Evolutionary conservation across 2,113 vertebrate genomes (phyloP), one percentile per base, ranked within the genome.

Genomic region (Anarrhichthys ocellatus): DNA sequence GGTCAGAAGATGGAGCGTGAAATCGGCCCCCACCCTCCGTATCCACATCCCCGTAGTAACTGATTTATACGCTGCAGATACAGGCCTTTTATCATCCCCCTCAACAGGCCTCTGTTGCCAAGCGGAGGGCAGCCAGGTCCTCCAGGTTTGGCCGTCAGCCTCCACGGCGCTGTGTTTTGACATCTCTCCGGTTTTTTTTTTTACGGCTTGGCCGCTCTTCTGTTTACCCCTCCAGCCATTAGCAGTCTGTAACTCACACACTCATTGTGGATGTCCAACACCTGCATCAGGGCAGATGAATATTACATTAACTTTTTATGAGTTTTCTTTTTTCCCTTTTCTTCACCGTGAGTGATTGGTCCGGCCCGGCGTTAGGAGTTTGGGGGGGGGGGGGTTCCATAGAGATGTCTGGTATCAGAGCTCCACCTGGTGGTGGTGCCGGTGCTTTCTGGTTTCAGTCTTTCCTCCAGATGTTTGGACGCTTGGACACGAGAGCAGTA

Each of bases 401-500:
- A 48, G 34, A 67, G 8, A 85, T 87, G 70, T 6, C n/a, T 70
- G 67, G 74, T 70, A 54, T 82, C 46, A 85, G 54, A 91, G 89
- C 81, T n/a, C 92, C 94, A 84, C 85, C 94, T 94, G 64, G 69
- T 92, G 93, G 82, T 42, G 2, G 9, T 68, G 44, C 65, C 40
- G 46, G 2, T 9, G 0, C 3, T 29, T 29, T 20, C 24, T 67
- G 24, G 38, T 66, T 66, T 44, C n/a, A 17, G n/a, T 27, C 13
- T 24, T 44, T 17, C 14, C 24, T 18, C 7, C n/a, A 46, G 42
- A 67, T 46, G 40, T 46, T 67, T 62, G 17, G 14, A 67, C 20
- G 42, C 42, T 29, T 44, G 13, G 62, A 20, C 18, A 36, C 32
- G 8, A 18, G 59, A 62, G 17, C 59, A 34, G 17, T 4, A 20